These are phyloP conservation scores for Lamprotornis superbus DNA, from an alignment of 2,113 vertebrate genomes.

Conservation along the genomic window DNA sequence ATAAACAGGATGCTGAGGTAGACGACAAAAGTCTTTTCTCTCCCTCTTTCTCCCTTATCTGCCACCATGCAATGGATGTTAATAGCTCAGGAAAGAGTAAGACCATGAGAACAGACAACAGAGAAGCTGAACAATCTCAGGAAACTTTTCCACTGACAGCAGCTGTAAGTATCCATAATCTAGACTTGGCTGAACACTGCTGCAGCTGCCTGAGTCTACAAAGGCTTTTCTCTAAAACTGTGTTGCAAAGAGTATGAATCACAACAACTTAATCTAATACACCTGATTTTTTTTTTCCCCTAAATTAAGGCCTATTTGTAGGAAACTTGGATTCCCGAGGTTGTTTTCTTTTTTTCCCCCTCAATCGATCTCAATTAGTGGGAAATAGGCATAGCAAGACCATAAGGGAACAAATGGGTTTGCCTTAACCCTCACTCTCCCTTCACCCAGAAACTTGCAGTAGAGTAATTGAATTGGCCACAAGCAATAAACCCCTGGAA, in stretches of 20 bases:
- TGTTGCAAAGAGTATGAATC: background rate
- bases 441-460: background rate
- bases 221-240: background rate
- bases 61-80: background rate
- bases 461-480: background rate
- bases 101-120: background rate
- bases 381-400: background rate
- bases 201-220: background rate
- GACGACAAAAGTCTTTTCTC: background rate
- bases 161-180: background rate
- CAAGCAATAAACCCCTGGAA: background rate
- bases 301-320: background rate
- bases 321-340: background rate
- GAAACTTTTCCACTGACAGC: background rate
- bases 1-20: background rate
- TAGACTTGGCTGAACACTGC: background rate
- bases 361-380: background rate
- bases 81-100: background rate
- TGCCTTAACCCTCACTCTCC: background rate
- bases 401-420: background rate
- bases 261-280: slow-evolving; percentile 10
- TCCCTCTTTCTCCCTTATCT: background rate
- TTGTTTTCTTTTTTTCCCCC: background rate
- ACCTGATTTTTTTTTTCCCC: background rate
- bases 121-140: background rate